Evolutionary conservation across 2,888 invertebrate species (phyloP).

Genomic region (Deilephila porcellus): DNA sequence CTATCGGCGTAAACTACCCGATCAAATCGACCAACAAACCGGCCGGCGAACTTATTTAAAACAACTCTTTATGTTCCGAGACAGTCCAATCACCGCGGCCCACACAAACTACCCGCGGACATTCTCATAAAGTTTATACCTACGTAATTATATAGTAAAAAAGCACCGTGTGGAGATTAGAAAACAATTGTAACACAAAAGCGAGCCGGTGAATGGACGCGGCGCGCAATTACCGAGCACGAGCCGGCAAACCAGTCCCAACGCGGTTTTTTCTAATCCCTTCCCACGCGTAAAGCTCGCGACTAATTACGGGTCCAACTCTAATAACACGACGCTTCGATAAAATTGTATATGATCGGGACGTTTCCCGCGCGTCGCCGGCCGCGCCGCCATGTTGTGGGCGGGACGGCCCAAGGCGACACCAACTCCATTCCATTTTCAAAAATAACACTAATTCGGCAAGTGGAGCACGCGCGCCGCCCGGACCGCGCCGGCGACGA

Average conservation of each 20-base stretch:
- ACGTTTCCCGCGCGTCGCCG: constrained; percentile 74
- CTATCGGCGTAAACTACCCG: constrained; percentile 11
- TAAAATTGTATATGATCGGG: constrained; percentile 82
- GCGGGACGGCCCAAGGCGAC: constrained; percentile 82
- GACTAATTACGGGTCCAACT: constrained; percentile 80
- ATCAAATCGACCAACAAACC: constrained; percentile 2
- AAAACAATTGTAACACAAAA: constrained; percentile 65
- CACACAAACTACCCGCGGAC: constrained; percentile 25
- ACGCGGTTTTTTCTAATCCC: constrained; percentile 79
- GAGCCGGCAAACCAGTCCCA: constrained; percentile 70
- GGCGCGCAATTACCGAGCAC: constrained; percentile 77
- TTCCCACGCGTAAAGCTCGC: constrained; percentile 81
- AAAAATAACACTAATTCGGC: constrained; percentile 83
- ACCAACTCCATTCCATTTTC: constrained; percentile 82
- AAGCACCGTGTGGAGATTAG: constrained; percentile 57
- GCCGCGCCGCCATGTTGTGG: constrained; percentile 84
- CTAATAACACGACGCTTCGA: constrained; percentile 84
- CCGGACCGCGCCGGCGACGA: constrained; percentile 45
- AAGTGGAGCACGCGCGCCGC: constrained; percentile 77
- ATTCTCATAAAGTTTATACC: constrained; percentile 21
- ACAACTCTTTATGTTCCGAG: constrained; percentile 24
- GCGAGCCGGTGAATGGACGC: constrained; percentile 65
- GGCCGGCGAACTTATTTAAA: constrained; percentile 7
- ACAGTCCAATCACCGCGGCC: constrained; percentile 26
- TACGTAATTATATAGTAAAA: constrained; percentile 48